phyloP scores from a whole-genome alignment of 2,888 invertebrate genomes.

The Luperina testacea region DNA sequence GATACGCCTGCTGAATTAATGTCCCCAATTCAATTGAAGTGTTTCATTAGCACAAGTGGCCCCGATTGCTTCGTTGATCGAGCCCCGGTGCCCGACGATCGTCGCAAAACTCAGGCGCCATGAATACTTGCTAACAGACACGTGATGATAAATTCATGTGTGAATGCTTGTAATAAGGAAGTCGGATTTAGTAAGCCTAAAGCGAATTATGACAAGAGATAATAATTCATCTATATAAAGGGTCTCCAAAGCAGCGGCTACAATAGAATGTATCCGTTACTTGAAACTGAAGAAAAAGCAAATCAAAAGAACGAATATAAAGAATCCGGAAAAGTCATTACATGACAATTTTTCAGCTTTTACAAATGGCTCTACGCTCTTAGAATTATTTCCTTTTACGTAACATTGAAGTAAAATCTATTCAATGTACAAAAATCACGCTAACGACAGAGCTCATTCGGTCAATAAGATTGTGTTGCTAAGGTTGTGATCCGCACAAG shows the following conservation, averaged over 20 bases:
- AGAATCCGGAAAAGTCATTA: constrained; percentile 14
- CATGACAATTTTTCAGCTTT: constrained; percentile 7
- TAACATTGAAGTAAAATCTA: constrained; percentile 44
- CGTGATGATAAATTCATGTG: constrained; percentile 67
- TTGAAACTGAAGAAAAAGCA: constrained; percentile 13
- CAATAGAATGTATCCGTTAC: constrained; percentile 5
- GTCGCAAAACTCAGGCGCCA: constrained; percentile 80
- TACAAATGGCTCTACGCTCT: not conserved
- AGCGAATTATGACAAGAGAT: constrained; percentile 31
- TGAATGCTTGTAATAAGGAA: constrained; percentile 65
- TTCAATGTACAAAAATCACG: constrained; percentile 53
- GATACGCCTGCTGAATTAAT: constrained; percentile 85
- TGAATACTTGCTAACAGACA: constrained; percentile 60
- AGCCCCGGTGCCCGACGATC: constrained; percentile 76
- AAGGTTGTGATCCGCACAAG: constrained; percentile 73
- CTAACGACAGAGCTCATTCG: constrained; percentile 64
- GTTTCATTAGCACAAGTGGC: constrained; percentile 90
- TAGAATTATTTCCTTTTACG: constrained; percentile 23
- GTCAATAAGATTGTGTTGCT: constrained; percentile 67
- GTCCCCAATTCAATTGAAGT: constrained; percentile 90
- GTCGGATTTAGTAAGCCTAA: constrained; percentile 39
- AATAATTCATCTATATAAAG: constrained; percentile 14
- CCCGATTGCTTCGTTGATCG: constrained; percentile 89
- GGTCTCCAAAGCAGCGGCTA: not conserved
- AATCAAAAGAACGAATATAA: constrained; percentile 6